phyloP scores from a whole-genome alignment of 1,140 invertebrate species.

The Caenorhabditis elegans region WBcel235 BX284605.5:9165001-9165500 shows the following conservation, averaged over 20 bases:
- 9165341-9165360: not conserved
- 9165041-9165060: slow-evolving; percentile 47
- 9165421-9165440: not conserved
- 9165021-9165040: slow-evolving; percentile 49
- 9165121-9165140: slow-evolving; percentile 33
- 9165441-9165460: slow-evolving; percentile 16
- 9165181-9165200: slow-evolving; percentile 51
- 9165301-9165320: not conserved
- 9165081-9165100: slow-evolving; percentile 52
- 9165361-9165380: not conserved
- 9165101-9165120: slow-evolving; percentile 50
- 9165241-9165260: slow-evolving; percentile 24
- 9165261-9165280: slow-evolving; percentile 14
- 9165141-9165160: not conserved
- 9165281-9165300: slow-evolving; percentile 28
- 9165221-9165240: slow-evolving; percentile 30
- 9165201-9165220: slow-evolving; percentile 47
- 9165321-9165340: not conserved
- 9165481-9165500: slow-evolving; percentile 8
- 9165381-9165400: not conserved
- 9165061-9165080: slow-evolving; percentile 54
- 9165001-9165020: slow-evolving; percentile 53
- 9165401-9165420: slow-evolving; percentile 23
- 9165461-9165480: slow-evolving; percentile 11
- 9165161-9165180: not conserved